Conservation (phyloP, 2,888 invertebrate species). For the Torymus auratus region DNA sequence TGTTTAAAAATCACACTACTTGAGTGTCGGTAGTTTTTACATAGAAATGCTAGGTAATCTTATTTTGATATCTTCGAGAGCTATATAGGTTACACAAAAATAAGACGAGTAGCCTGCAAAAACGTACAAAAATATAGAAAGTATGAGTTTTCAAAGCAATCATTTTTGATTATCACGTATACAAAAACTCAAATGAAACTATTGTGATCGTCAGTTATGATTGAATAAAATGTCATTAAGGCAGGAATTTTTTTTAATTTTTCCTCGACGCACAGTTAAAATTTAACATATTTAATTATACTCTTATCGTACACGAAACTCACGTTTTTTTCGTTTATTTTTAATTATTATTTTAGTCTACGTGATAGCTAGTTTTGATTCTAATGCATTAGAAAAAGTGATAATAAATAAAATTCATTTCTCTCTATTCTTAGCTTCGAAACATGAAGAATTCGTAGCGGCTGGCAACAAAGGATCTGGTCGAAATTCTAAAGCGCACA, state of each 20-base stretch:
- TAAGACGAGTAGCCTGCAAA: conserved; percentile 1
- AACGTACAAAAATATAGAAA: conserved; percentile 17
- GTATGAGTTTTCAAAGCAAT: conserved; percentile 6
- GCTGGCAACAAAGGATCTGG: too few species aligned
- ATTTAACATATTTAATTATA: not conserved
- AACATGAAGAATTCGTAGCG: not conserved
- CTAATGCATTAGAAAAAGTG: too few species aligned
- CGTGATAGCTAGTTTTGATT: too few species aligned
- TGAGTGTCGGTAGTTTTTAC: conserved; percentile 26
- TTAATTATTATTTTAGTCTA: too few species aligned
- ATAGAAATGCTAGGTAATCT: conserved; percentile 23
- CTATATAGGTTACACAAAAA: not conserved
- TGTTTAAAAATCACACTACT: conserved; percentile 39
- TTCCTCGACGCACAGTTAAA: not conserved
- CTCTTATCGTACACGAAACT: too few species aligned
- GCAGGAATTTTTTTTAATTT: too few species aligned
- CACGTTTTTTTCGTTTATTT: too few species aligned
- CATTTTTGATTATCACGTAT: conserved; percentile 28
- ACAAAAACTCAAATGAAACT: not conserved
- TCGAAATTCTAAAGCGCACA: too few species aligned
- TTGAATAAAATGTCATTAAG: too few species aligned
- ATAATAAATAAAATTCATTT: too few species aligned
- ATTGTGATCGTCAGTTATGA: not conserved
- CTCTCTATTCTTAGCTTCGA: not conserved
- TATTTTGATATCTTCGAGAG: conserved; percentile 26